Conservation (phyloP, 2,113 vertebrate genomes). For the Himantopus leucocephalus region DNA sequence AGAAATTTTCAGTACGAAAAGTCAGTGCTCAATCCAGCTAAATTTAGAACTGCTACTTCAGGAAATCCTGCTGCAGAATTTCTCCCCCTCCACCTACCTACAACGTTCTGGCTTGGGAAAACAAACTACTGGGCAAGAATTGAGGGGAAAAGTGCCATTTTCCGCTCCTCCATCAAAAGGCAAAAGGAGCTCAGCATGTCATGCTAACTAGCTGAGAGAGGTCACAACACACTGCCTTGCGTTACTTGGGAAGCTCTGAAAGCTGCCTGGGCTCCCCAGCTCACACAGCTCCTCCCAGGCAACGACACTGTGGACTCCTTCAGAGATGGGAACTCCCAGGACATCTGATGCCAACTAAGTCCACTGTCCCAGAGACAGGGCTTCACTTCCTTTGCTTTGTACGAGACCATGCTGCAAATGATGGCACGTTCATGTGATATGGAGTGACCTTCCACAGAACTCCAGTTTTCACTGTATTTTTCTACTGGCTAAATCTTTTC, state of each 20-base stretch:
- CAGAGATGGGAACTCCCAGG: background rate
- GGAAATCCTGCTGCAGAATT: background rate
- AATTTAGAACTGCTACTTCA: background rate
- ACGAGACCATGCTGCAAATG: background rate
- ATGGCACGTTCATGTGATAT: background rate
- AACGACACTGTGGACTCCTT: background rate
- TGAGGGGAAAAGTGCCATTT: background rate
- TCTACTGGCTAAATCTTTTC: background rate
- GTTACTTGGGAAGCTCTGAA: background rate
- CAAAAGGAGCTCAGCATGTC: background rate
- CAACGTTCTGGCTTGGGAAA: background rate
- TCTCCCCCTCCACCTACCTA: background rate
- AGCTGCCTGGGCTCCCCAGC: background rate
- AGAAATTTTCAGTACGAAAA: background rate
- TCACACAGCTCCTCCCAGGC: background rate
- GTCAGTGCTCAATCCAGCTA: background rate
- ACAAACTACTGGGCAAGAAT: background rate
- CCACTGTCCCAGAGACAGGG: background rate
- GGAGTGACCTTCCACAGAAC: background rate
- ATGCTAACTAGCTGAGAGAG: background rate
- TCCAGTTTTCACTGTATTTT: background rate
- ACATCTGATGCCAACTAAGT: background rate
- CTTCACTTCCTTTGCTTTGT: background rate
- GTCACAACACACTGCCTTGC: background rate
- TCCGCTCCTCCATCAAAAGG: background rate